A percentile compares a stretch with the other conserved stretches of the same genome.
Conservation (phyloP, 2,113 vertebrate species). For the Vulpes lagopus region DNA sequence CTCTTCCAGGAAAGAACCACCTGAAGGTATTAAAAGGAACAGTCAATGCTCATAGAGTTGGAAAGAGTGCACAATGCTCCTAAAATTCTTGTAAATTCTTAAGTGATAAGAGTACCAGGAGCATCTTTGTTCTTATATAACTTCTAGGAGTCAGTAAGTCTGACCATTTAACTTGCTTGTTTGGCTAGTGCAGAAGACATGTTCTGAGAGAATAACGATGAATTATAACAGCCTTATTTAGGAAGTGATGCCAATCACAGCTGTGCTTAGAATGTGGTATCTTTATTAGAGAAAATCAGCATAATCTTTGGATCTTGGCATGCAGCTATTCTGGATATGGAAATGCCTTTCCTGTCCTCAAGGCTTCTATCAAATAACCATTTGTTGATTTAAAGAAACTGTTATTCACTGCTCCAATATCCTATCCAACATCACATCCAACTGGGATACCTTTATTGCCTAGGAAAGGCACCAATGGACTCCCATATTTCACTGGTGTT, state of each 20-base stretch:
- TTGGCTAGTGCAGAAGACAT: background rate
- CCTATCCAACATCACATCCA: background rate
- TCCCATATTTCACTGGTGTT: background rate
- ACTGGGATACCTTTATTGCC: background rate
- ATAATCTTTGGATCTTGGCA: background rate
- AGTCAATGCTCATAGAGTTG: background rate
- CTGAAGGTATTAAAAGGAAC: background rate
- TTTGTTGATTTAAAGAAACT: background rate
- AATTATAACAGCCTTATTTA: background rate
- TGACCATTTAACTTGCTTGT: background rate
- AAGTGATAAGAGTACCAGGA: background rate
- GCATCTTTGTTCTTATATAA: background rate
- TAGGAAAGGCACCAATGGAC: background rate
- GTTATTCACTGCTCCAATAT: background rate
- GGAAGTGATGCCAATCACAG: background rate
- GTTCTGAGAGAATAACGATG: background rate
- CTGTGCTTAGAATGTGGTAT: background rate
- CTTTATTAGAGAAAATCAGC: conserved; percentile 6
- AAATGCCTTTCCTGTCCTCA: background rate
- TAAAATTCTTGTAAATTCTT: background rate
- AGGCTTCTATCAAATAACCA: background rate
- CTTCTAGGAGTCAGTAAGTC: background rate
- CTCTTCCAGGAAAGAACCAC: background rate
- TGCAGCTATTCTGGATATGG: background rate
- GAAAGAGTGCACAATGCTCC: background rate